These are phyloP conservation scores for Acrobasis suavella DNA, from an alignment of 2,888 invertebrate species.

Conservation along the genomic window DNA sequence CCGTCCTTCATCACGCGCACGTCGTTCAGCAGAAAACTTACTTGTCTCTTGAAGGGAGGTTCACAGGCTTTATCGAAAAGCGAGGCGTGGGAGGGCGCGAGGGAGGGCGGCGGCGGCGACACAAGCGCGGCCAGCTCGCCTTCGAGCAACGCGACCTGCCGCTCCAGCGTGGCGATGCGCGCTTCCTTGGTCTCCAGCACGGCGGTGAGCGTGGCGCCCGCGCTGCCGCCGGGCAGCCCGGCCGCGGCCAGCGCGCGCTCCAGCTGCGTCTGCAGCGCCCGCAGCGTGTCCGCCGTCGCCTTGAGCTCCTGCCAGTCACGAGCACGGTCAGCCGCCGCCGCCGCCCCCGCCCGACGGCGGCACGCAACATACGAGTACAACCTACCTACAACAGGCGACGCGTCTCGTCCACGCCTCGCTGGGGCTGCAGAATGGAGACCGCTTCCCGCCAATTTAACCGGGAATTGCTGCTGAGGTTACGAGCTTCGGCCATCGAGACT, in stretches of 20 bases:
- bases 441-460: conserved; percentile 32
- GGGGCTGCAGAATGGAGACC: conserved; percentile 45
- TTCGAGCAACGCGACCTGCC: conserved; percentile 91
- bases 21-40: conserved; percentile 92
- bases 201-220: conserved; percentile 87
- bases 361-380: conserved; percentile 46
- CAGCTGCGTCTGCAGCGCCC: conserved; percentile 90
- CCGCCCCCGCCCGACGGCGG: conserved; percentile 60
- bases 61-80: conserved; percentile 84
- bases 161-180: conserved; percentile 93
- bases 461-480: conserved; percentile 19
- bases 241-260: conserved; percentile 87
- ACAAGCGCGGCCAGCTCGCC: conserved; percentile 84
- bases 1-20: conserved; percentile 89
- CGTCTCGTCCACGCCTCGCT: conserved; percentile 51
- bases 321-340: conserved; percentile 68
- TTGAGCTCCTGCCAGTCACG: conserved; percentile 88
- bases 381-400: conserved; percentile 56
- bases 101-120: conserved; percentile 78
- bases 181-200: conserved; percentile 93
- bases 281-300: conserved; percentile 92
- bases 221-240: conserved; percentile 80
- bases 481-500: conserved; percentile 21
- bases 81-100: conserved; percentile 81
- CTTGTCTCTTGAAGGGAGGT: conserved; percentile 89